Conservation (phyloP, 2,888 invertebrate species). For the Drosophila limbata region DNA sequence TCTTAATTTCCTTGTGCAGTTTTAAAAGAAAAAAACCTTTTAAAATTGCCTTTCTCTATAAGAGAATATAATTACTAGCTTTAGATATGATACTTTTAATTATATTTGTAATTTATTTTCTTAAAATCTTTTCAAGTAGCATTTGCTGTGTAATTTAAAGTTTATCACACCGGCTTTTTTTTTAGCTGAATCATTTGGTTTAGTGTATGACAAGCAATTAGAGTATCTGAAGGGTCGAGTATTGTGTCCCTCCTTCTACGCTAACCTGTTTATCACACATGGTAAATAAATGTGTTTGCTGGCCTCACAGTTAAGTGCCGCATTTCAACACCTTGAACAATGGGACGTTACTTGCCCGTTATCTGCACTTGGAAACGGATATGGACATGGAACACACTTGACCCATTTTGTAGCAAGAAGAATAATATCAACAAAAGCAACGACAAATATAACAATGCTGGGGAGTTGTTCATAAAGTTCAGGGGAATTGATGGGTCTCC, state of each 20-base stretch:
- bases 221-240: constrained; percentile 7
- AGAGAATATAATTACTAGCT: not conserved
- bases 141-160: not conserved
- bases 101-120: not conserved
- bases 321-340: constrained; percentile 58
- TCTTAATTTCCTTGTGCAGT: not conserved
- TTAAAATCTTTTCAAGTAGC: not conserved
- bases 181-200: constrained; percentile 17
- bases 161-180: not conserved
- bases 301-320: constrained; percentile 36
- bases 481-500: constrained; percentile 41
- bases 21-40: no score
- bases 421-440: constrained; percentile 11
- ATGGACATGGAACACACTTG: constrained; percentile 50
- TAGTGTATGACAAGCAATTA: constrained; percentile 25
- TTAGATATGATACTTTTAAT: not conserved
- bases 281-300: constrained; percentile 32
- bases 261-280: constrained; percentile 19
- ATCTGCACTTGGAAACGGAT: constrained; percentile 34
- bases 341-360: constrained; percentile 34
- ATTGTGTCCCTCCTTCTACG: not conserved
- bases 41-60: not conserved
- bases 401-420: constrained; percentile 50
- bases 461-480: constrained; percentile 42
- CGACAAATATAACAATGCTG: constrained; percentile 3